These are phyloP conservation scores for Sarcophaga bullata DNA, from an alignment of 1,140 invertebrate species.

Conservation along the genomic window DNA sequence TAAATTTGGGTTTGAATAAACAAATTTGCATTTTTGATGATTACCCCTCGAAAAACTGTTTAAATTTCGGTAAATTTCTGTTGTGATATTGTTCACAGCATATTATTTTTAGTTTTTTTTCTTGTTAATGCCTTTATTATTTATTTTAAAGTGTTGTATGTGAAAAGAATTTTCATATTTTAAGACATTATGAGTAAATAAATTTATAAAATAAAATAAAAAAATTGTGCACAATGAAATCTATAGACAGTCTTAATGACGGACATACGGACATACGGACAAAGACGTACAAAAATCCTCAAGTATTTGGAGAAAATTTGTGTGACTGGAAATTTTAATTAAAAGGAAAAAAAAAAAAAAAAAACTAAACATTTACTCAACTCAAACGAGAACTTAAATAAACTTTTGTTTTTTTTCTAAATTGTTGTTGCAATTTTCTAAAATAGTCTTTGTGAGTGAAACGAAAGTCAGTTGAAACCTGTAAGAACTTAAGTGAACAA, in stretches of 20 bases:
- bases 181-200: constrained; percentile 29
- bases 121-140: constrained; percentile 10
- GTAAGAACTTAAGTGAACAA: neutral
- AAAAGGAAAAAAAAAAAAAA: neutral
- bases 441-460: neutral
- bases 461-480: neutral
- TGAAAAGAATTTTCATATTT: constrained; percentile 28
- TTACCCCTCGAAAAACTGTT: constrained; percentile 19
- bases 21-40: constrained; percentile 31
- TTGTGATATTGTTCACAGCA: constrained; percentile 27
- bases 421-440: too few species aligned
- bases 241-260: neutral
- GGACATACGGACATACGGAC: neutral
- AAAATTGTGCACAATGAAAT: neutral
- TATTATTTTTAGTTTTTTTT: neutral
- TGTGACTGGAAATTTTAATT: constrained; percentile 40
- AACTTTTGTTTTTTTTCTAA: neutral
- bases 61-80: constrained; percentile 34
- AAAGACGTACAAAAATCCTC: neutral
- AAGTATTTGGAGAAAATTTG: constrained; percentile 34
- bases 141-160: neutral
- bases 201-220: neutral
- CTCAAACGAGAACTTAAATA: neutral
- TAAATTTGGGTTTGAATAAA: constrained; percentile 15
- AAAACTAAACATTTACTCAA: neutral